phyloP scores from a whole-genome alignment of 2,797 vertebrate species.

The Neomorphus geoffroyi region DNA sequence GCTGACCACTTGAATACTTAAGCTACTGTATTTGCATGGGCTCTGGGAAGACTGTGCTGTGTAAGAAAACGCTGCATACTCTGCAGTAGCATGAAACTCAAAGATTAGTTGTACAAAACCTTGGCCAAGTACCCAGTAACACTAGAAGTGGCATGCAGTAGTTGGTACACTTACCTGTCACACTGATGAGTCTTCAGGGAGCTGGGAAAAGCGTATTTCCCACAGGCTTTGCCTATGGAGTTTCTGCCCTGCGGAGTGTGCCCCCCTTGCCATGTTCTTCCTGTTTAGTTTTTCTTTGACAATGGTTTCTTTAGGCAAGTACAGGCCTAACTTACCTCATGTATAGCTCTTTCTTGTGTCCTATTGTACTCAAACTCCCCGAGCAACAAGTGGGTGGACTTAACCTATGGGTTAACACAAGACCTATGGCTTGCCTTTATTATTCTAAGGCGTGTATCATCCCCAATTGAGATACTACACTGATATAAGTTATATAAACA shows the following conservation, averaged over 20 bases:
- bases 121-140: neutral
- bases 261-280: neutral
- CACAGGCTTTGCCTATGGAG: accelerated
- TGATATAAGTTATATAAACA: neutral
- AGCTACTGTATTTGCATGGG: neutral
- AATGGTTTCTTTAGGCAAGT: neutral
- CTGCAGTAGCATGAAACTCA: neutral
- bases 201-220: neutral
- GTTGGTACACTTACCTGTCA: neutral
- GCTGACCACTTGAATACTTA: neutral
- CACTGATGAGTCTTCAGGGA: neutral
- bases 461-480: neutral
- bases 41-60: neutral
- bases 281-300: neutral
- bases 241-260: neutral
- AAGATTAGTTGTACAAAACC: neutral
- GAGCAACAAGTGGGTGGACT: neutral
- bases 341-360: neutral
- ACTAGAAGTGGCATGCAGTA: neutral
- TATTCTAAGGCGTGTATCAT: neutral
- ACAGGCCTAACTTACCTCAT: neutral
- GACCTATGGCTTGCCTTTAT: neutral
- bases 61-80: neutral
- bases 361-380: neutral
- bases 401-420: neutral